A percentile compares a stretch with the other conserved stretches of the same genome.
These are phyloP conservation scores for Calvadosia cruxmelitensis DNA, from an alignment of 30 jellyfish, hydroid and myxozoan genomes.

Conservation along the genomic window DNA sequence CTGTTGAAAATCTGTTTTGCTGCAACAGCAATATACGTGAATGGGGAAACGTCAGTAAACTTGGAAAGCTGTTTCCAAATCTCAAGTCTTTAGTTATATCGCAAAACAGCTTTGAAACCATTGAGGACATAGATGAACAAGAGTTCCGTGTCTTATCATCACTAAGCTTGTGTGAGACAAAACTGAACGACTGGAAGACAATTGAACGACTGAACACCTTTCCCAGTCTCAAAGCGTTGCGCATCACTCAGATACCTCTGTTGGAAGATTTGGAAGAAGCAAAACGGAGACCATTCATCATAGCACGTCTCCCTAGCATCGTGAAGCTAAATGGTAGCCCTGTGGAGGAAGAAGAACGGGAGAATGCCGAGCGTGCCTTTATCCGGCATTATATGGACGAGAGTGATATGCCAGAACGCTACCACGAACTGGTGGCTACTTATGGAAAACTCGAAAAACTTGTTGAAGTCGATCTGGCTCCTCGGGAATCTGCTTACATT, in stretches of 20 bases:
- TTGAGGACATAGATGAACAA: conserved; percentile 4
- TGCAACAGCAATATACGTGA: conserved; percentile 31
- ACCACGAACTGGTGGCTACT: conserved; percentile 48
- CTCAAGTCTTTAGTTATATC: conserved; percentile 33
- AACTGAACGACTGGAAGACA: conserved; percentile 50
- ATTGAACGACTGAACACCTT: conserved; percentile 49
- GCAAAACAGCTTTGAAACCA: conserved; percentile 37
- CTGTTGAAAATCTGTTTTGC: conserved; percentile 34
- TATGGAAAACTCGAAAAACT: conserved; percentile 58
- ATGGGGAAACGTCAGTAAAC: conserved; percentile 38
- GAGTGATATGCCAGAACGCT: conserved; percentile 56
- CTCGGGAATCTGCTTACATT: neutral
- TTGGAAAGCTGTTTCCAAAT: conserved; percentile 53
- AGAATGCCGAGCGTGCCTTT: conserved; percentile 77
- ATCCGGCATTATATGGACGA: conserved; percentile 55
- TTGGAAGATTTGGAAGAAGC: conserved; percentile 25
- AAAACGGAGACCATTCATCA: conserved; percentile 38
- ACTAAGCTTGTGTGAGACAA: conserved; percentile 56
- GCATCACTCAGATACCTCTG: conserved; percentile 57
- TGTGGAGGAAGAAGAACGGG: conserved; percentile 46
- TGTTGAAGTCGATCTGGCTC: conserved; percentile 64
- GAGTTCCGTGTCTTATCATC: conserved; percentile 26
- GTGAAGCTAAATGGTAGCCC: conserved; percentile 59
- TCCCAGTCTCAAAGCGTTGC: conserved; percentile 45
- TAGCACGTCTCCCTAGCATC: conserved; percentile 60